Base-by-base conservation (phyloP, 2,113 vertebrate genomes). In the Engystomops pustulosus region DNA sequence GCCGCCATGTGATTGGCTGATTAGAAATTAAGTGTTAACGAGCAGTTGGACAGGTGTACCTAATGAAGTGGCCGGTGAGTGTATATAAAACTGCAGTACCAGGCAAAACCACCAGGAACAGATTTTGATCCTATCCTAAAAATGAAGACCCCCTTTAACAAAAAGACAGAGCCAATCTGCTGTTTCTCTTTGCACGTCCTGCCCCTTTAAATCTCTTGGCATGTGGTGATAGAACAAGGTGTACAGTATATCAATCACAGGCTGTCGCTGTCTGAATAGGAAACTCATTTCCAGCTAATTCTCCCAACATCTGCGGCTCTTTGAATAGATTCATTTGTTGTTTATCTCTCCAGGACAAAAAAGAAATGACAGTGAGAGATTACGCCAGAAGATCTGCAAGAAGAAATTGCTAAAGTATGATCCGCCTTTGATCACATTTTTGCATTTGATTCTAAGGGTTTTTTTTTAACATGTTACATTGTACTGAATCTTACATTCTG, bases 361-460 rank as follows among this genome's bases (percentile, higher is more conserved):
- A 68, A 80, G 79, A 80, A 80, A 68, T 80, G 58, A 80, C 79
- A 80, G 62, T 69, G 79, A 80, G 30, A 68, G 62, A 80, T 80
- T 80, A 80, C n/a, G 30, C 18, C 8, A 32, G 41, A 30, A 51
- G 36, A 65, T 79, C 58, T 23, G 44, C 58, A 68, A 38, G 49
- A 49, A 68, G 34, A 67, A 67, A 68, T 80, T 68, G 79, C n/a
- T 47, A 49, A 80, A 78, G 34, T n/a, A 77, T 32, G 41, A 68
- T 80, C 79, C 51, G 18, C 30, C 25, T 80, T 49, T 49, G 62
- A 80, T 80, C 79, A 34, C 34, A 41, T 58, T 78, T 58, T 78
- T 78, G 32, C 30, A 78, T 58, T 55, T 34, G 47, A 25, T 58
- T 78, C 36, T 41, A 58, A 25, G 36, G 75, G 38, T 78, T 78